These are phyloP conservation scores for Caenorhabditis inopinata DNA, from an alignment of 1,140 invertebrate genomes.

Conservation along the genomic window DNA sequence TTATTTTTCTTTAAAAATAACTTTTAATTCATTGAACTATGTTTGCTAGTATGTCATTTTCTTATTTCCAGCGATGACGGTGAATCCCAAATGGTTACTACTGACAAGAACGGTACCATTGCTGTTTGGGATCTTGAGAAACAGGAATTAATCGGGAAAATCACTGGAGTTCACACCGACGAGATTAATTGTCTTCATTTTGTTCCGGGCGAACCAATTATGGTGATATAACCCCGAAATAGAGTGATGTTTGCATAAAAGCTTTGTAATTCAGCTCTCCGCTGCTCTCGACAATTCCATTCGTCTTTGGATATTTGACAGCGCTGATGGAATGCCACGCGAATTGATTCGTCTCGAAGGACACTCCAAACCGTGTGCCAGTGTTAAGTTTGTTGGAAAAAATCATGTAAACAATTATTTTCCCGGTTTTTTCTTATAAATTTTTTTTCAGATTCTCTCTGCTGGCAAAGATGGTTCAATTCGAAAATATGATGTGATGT, in stretches of 20 bases:
- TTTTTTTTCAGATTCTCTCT: constrained; percentile 44
- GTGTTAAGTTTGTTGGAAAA: constrained; percentile 16
- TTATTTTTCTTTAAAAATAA: too few species aligned
- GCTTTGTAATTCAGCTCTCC: constrained; percentile 21
- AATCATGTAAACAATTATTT: constrained; percentile 18
- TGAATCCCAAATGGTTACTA: constrained; percentile 26
- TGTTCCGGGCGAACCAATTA: constrained; percentile 32
- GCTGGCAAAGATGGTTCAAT: constrained; percentile 54
- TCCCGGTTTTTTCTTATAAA: too few species aligned
- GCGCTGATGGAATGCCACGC: constrained; percentile 40
- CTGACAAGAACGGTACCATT: constrained; percentile 15
- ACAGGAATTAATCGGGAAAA: constrained; percentile 37
- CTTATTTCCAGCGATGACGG: constrained; percentile 40
- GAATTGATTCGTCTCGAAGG: constrained; percentile 41
- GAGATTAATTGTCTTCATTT: constrained; percentile 33
- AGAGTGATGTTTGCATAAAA: neutral
- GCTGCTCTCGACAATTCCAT: constrained; percentile 29
- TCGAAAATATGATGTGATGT: constrained; percentile 51
- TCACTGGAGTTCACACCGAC: constrained; percentile 27
- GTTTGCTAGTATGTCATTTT: too few species aligned
- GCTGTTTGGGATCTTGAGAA: constrained; percentile 47
- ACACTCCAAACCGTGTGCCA: constrained; percentile 23
- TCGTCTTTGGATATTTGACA: constrained; percentile 41
- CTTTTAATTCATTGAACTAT: too few species aligned
- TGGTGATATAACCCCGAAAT: constrained; percentile 20